Evolutionary conservation across 2,888 invertebrate genomes (phyloP), one percentile per base, ranked within the genome.

Genomic region (Pterobdella sp.): DNA sequence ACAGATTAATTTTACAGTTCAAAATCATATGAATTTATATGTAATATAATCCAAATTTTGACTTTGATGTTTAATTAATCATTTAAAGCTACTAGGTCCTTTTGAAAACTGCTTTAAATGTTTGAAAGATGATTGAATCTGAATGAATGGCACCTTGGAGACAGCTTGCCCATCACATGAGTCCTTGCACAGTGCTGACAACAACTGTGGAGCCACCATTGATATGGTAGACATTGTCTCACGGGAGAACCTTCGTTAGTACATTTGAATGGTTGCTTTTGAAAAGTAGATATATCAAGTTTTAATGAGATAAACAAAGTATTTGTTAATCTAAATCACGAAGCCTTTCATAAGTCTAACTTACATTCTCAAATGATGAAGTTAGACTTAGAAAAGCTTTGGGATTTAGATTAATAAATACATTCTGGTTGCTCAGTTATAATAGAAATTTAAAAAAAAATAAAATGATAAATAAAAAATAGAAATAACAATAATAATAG

Each of bases 121-220:
- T n/a, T n/a, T n/a, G n/a, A n/a, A n/a, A n/a, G n/a, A n/a, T n/a
- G n/a, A n/a, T n/a, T n/a, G n/a, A 34, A 10, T 37, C 81, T 77
- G 60, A 56, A n/a, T 22, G n/a, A 14, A 26, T 22, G n/a, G 4
- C 75, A 86, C 86, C 81, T 92, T 89, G 80, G 92, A 92, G 18
- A 94, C 90, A 78, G 93, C 92, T 80, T 93, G 92, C 0, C 92
- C 92, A 0, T 91, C 90, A 14, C 91, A 90, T 75, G 91, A 91
- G 84, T 94, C 94, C 72, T 91, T 89, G 78, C 93, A 92, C 72
- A 94, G 84, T 49, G 89, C 89, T 78, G 91, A 89, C 81, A 92
- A 89, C 67, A 94, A 83, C 80, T 89, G 89, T 76, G 91, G 91
- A 0, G 93, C 92, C 78, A 91, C 92, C 2, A 88, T 87, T 29